Base-by-base conservation (phyloP, 2,797 vertebrate genomes). In the Gymnothorax javanicus region DNA sequence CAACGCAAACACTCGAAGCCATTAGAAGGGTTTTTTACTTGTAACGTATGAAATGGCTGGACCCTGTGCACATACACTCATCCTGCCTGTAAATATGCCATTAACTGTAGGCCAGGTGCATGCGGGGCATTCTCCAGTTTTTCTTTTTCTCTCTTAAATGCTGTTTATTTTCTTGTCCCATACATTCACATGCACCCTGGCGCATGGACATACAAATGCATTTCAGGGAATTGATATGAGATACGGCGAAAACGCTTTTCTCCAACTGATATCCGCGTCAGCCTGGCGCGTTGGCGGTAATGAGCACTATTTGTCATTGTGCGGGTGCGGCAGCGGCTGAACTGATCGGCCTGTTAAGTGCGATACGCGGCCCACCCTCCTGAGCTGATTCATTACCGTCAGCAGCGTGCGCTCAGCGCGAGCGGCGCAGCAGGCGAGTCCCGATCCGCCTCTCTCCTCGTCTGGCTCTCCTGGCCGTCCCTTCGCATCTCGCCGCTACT, bases 311-410 rank as follows among this genome's bases (percentile, higher is more conserved):
- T 75, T 75, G 90, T 92, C 91, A 89, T 87, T n/a, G 83, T 52
- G 82, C 60, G 86, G 89, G 84, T 25, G 4, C 9, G 8, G 73
- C 9, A 11, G 73, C 62, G 81, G 90, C 89, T 88, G 86, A 88
- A 91, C 89, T 90, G 90, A 91, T 90, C 89, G 91, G 90, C 89
- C 91, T 92, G 89, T 92, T 92, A 91, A 93, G 92, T 90, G 91
- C 92, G 91, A 92, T 91, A 87, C 91, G 84, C 89, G 86, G 88
- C 88, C 88, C 89, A 83, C 86, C 89, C 87, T 83, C 84, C 86
- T 89, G 81, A 82, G 86, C 84, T 64, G 84, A 90, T 87, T 89
- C 87, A 79, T 91, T 88, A 90, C 89, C 86, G 89, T 89, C 88
- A 87, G 87, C 87, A 50, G 88, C 59, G 75, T 62, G 43, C 87